phyloP scores from a whole-genome alignment of 2,888 invertebrate genomes.

The Beris chalybata region DNA sequence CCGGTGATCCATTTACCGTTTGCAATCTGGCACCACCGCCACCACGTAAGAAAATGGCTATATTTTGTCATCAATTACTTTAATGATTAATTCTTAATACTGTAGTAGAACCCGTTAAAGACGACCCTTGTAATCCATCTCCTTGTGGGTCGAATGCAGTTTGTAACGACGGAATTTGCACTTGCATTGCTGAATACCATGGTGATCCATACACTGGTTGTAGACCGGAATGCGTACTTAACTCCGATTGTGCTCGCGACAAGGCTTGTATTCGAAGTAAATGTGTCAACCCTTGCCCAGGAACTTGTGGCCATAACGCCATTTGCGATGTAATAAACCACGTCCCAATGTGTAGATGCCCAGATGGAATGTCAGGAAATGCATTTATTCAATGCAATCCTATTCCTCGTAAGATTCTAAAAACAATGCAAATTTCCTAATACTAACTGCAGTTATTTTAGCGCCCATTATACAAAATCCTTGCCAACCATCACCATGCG shows the following conservation, averaged over 20 bases:
- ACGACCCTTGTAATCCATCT: slow-evolving; percentile 63
- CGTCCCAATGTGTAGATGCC: slow-evolving; percentile 74
- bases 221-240: slow-evolving; percentile 78
- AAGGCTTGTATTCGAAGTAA: slow-evolving; percentile 73
- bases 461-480: slow-evolving; percentile 44
- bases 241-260: slow-evolving; percentile 70
- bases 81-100: background rate
- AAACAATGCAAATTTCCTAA: background rate
- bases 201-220: slow-evolving; percentile 78
- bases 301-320: slow-evolving; percentile 76
- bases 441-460: slow-evolving; percentile 19
- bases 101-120: slow-evolving; percentile 46
- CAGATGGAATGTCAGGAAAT: slow-evolving; percentile 72
- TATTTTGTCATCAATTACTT: background rate
- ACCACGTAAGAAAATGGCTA: slow-evolving; percentile 46
- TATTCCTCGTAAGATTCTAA: slow-evolving; percentile 39
- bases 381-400: slow-evolving; percentile 65
- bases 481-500: slow-evolving; percentile 66
- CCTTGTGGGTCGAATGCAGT: slow-evolving; percentile 73
- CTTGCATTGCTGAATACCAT: slow-evolving; percentile 68
- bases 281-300: slow-evolving; percentile 77
- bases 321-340: slow-evolving; percentile 77
- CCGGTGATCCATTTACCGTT: slow-evolving; percentile 73
- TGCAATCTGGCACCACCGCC: slow-evolving; percentile 59
- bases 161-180: slow-evolving; percentile 68